phyloP scores from a whole-genome alignment of 2,797 vertebrate species.

The Xyrichtys novacula region DNA sequence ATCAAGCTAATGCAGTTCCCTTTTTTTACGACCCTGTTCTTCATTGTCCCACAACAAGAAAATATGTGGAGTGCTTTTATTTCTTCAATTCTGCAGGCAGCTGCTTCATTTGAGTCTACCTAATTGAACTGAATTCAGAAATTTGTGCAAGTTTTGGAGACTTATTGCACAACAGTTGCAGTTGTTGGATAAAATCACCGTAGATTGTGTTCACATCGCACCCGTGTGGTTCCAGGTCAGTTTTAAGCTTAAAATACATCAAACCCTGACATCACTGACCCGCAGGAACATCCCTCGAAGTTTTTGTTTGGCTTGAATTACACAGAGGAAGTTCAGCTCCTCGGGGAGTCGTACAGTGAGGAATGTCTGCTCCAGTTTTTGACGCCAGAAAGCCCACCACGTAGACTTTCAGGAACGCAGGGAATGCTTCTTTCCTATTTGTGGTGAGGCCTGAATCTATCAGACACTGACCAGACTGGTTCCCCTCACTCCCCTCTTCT shows the following conservation, averaged over 20 bases:
- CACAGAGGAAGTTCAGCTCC: conserved; percentile 52
- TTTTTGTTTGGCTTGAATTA: conserved; percentile 37
- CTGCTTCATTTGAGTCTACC: background rate
- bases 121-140: no score
- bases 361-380: conserved; percentile 55
- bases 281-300: conserved; percentile 22
- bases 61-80: conserved; percentile 14
- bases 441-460: conserved; percentile 16
- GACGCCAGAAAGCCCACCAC: conserved; percentile 44
- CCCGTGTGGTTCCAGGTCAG: background rate
- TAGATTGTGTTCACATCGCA: background rate
- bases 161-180: background rate
- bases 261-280: background rate
- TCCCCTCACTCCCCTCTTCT: conserved; percentile 30
- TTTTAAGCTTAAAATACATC: background rate
- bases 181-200: background rate
- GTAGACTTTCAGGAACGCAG: conserved; percentile 43
- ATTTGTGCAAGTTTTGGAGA: background rate
- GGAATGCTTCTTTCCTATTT: conserved; percentile 64
- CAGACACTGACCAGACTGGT: conserved; percentile 35
- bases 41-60: conserved; percentile 22
- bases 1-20: conserved; percentile 34
- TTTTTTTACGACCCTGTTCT: conserved; percentile 24
- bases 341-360: conserved; percentile 34
- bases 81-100: conserved; percentile 5